phyloP scores from a whole-genome alignment of 2,888 invertebrate species.

The Drosophila fulvimacula region DNA sequence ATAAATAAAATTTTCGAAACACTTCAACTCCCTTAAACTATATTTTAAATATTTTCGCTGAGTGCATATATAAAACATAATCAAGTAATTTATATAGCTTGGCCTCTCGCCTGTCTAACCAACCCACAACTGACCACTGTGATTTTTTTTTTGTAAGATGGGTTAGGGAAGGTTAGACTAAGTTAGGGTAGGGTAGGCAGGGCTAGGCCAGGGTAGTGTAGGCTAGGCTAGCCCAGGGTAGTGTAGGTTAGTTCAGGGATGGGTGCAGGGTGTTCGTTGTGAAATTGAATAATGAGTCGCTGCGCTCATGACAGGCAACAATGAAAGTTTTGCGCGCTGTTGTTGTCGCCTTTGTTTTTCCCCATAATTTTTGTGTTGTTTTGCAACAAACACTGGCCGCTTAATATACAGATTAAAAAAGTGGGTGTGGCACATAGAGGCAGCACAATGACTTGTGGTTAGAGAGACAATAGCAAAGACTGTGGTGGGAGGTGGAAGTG shows the following conservation, averaged over 20 bases:
- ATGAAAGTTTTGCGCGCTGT: constrained; percentile 63
- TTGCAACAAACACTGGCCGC: constrained; percentile 23
- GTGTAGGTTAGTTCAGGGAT: neutral
- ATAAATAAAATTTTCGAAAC: no score
- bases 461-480: constrained; percentile 4
- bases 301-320: constrained; percentile 66
- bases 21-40: no score
- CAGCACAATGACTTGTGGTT: constrained; percentile 37
- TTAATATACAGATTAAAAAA: constrained; percentile 54
- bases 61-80: constrained; percentile 48
- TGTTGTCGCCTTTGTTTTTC: constrained; percentile 49
- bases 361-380: constrained; percentile 42
- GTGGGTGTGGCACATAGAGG: constrained; percentile 13
- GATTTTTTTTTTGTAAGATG: constrained; percentile 52
- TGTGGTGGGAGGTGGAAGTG: neutral
- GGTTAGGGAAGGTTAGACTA: neutral
- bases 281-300: constrained; percentile 79
- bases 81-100: constrained; percentile 73
- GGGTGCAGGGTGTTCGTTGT: constrained; percentile 42
- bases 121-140: constrained; percentile 56
- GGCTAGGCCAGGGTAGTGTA: neutral
- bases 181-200: neutral
- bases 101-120: constrained; percentile 22
- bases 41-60: neutral
- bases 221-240: neutral